Percentiles rank a stretch among this genome's conserved stretches.
Conservation (phyloP, 2,797 vertebrate genomes). For the Cossypha polioptera region DNA sequence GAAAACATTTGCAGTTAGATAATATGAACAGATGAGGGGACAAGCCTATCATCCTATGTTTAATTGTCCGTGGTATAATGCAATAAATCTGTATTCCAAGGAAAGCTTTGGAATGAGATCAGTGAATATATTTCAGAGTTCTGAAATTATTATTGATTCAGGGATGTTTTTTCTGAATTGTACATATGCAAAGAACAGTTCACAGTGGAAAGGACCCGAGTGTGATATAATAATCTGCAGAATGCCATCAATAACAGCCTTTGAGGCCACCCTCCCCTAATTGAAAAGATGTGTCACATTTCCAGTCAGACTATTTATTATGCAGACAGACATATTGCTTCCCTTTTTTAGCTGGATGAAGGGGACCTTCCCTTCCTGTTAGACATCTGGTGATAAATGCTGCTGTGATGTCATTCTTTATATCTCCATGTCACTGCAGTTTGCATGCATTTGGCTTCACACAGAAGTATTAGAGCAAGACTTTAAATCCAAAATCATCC, state of each 20-base stretch:
- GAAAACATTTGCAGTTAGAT: conserved; percentile 23
- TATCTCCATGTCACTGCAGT: background rate
- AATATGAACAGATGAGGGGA: conserved; percentile 10
- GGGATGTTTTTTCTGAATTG: background rate
- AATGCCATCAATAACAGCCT: background rate
- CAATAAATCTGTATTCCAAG: conserved; percentile 22
- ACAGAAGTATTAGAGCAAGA: background rate
- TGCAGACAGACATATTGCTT: background rate
- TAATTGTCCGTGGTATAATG: conserved; percentile 13
- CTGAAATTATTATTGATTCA: conserved; percentile 22
- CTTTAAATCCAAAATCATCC: background rate
- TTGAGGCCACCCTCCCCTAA: background rate
- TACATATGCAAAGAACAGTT: background rate
- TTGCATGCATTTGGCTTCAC: background rate
- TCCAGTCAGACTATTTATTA: background rate
- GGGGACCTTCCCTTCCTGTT: background rate
- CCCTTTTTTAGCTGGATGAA: background rate
- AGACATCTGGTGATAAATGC: background rate
- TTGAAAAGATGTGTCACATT: background rate
- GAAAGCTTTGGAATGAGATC: background rate
- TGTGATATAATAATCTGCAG: background rate
- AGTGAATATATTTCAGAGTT: background rate
- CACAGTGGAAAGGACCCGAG: rapidly evolving
- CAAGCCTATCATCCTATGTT: background rate
- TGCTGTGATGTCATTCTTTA: background rate